These are phyloP conservation scores for Gambelia wislizenii DNA, from an alignment of 2,797 vertebrate genomes.

Conservation along the genomic window DNA sequence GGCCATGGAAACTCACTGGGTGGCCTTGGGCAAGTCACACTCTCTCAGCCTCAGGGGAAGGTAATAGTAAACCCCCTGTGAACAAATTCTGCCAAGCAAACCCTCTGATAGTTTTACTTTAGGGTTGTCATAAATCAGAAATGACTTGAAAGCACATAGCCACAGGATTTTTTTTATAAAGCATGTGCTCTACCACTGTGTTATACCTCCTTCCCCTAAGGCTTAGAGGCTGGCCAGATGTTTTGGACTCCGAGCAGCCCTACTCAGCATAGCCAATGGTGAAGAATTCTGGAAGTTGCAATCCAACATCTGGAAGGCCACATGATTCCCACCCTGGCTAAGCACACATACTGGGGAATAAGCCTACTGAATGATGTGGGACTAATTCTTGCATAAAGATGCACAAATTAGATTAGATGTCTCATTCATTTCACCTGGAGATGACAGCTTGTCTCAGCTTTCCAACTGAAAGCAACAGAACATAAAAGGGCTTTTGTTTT, in stretches of 20 bases:
- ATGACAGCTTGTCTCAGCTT: neutral
- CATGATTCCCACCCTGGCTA: neutral
- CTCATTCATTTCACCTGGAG: neutral
- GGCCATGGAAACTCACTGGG: too few species aligned
- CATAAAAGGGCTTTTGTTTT: neutral
- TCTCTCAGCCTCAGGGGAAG: too few species aligned
- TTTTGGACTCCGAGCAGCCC: too few species aligned
- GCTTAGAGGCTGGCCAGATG: neutral
- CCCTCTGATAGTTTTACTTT: too few species aligned
- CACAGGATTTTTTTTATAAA: too few species aligned
- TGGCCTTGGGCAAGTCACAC: too few species aligned
- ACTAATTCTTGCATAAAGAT: neutral
- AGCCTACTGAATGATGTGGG: neutral
- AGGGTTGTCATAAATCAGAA: too few species aligned
- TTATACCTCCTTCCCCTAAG: neutral
- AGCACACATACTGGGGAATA: neutral
- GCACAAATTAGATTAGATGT: neutral
- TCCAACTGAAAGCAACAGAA: neutral
- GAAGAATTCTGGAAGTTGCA: too few species aligned
- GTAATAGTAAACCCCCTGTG: too few species aligned
- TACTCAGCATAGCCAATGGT: too few species aligned
- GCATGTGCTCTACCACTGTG: neutral
- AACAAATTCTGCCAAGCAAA: too few species aligned
- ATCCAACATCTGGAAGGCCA: neutral
- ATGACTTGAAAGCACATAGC: too few species aligned